A percentile compares a stretch with the other conserved stretches of the same genome.
phyloP scores from a whole-genome alignment of 2,113 vertebrate genomes.

The Passer montanus region DNA sequence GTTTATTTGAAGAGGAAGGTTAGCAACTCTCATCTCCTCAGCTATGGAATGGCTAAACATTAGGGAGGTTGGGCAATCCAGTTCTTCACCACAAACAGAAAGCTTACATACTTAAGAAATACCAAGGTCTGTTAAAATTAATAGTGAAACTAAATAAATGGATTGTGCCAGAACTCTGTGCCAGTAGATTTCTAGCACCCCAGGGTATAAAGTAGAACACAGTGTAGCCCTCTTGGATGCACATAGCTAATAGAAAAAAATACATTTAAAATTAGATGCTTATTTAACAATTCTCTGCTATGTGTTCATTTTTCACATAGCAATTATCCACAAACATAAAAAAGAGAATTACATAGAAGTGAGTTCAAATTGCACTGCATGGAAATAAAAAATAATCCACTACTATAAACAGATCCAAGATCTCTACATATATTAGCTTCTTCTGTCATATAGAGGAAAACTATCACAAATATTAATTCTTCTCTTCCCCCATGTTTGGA shows the following conservation, averaged over 20 bases:
- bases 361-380: constrained; percentile 15
- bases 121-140: neutral
- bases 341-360: neutral
- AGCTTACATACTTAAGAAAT: neutral
- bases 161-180: neutral
- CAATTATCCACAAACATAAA: constrained; percentile 17
- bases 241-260: neutral
- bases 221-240: neutral
- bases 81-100: neutral
- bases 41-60: neutral
- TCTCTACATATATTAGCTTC: neutral
- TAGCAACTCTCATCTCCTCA: neutral
- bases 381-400: neutral
- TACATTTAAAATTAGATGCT: neutral
- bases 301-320: constrained; percentile 5
- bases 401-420: neutral
- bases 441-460: neutral
- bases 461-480: neutral
- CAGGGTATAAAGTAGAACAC: neutral
- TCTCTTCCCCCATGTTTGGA: neutral
- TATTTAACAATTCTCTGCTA: neutral
- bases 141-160: neutral
- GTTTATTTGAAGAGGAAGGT: neutral
- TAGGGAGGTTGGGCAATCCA: neutral
- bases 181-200: neutral